Base-by-base conservation (phyloP, 2,888 invertebrate species). In the Patella ulyssiponensis region DNA sequence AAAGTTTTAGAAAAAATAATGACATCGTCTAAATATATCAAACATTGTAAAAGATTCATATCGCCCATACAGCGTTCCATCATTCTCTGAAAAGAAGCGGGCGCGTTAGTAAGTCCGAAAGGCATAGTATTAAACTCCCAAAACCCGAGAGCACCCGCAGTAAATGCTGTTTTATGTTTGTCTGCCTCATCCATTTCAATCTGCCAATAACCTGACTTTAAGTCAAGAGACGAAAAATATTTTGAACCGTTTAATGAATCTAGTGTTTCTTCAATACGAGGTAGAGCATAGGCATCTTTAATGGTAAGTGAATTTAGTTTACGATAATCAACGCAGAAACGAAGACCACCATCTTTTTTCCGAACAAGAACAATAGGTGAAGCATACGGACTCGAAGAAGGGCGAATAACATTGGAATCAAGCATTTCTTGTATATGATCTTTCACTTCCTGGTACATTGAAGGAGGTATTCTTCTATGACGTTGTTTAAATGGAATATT, bases 21-120 rank as follows among this genome's bases (percentile, higher is more conserved):
- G 17, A 84, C 79, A 75, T 85, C 85, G 76, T 85, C 85, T 4
- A 83, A 74, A 69, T 86, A 85, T 27, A 80, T 78, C 14, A 84
- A 54, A 4, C 80, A 76, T 70, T 71, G 44, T 44, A 44, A 44
- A 44, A 44, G 79, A 33, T 82, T 79, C 17, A 85, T 23, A 27
- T 74, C 76, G 14, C 79, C 20, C 17, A 85, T 71, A 15, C 83
- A 78, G 14, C 71, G 56, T 17, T 76, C 64, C 79, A 83, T 83
- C 3, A 83, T 33, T 1, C 74, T 71, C 71, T 82, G 80, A 74
- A 84, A 85, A 9, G 76, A 69, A 69, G 80, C 78, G 2, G 82
- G 79, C 3, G 81, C 79, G 77, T 84, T 82, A 69, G 75, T 77
- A 3, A 85, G 76, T 15, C 85, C 85, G 76, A 75, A 71, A 17